A percentile compares a stretch with the other conserved stretches of the same genome.
Conservation (phyloP, 2,113 vertebrate species). For the Maccullochella peelii region DNA sequence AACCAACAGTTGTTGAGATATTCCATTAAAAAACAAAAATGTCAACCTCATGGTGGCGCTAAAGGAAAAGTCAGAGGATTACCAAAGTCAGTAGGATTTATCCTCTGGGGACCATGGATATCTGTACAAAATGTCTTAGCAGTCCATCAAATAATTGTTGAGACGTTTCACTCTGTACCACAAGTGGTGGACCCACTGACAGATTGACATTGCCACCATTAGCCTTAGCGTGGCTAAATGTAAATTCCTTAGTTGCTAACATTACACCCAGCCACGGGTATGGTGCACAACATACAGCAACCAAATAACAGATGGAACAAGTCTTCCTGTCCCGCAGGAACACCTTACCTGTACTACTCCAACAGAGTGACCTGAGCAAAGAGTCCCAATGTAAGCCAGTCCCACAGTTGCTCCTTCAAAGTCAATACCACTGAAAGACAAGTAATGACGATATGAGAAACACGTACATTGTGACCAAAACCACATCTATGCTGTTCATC, state of each 20-base stretch:
- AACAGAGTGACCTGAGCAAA: conserved; percentile 80
- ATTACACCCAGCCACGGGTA: neutral
- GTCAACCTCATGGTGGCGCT: too few relatives aligned
- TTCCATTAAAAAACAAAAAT: too few relatives aligned
- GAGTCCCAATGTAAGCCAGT: conserved; percentile 82
- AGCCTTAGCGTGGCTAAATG: neutral
- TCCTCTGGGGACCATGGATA: too few relatives aligned
- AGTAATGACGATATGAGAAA: neutral
- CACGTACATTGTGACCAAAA: neutral
- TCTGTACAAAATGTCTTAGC: too few relatives aligned
- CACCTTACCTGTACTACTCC: conserved; percentile 81
- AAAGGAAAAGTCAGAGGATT: too few relatives aligned
- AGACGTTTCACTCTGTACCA: neutral
- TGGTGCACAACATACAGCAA: neutral
- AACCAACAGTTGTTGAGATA: neutral
- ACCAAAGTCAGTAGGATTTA: too few relatives aligned
- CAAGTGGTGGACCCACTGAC: neutral
- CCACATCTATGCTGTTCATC: neutral
- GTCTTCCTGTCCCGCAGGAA: neutral
- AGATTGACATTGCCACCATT: neutral
- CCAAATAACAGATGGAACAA: neutral
- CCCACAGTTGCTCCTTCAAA: conserved; percentile 84
- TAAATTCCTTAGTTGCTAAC: neutral
- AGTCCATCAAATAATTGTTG: too few relatives aligned
- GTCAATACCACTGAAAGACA: conserved; percentile 81